These are phyloP conservation scores for Bufotes viridis DNA, from an alignment of 2,797 vertebrate genomes.

Conservation along the genomic window DNA sequence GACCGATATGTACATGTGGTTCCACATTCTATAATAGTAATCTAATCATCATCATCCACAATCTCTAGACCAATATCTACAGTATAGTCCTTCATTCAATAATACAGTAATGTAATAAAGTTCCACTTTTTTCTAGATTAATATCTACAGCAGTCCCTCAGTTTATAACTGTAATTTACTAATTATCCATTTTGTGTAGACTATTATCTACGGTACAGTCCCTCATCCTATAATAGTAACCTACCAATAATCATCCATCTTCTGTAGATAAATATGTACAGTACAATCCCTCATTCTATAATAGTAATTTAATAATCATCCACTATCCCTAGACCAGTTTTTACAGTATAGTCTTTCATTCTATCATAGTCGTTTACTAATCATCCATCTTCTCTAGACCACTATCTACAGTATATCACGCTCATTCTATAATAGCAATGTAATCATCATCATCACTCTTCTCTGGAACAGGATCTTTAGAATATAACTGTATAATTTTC, in stretches of 20 bases:
- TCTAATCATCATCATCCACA: neutral
- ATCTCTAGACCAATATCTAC: neutral
- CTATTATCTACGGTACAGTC: too few relatives aligned
- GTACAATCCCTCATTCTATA: neutral
- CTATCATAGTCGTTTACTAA: neutral
- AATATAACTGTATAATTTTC: neutral
- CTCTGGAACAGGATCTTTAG: neutral
- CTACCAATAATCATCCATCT: neutral
- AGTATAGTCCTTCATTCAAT: neutral
- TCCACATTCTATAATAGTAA: neutral
- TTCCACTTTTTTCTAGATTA: neutral
- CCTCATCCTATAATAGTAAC: too few relatives aligned
- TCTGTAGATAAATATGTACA: neutral
- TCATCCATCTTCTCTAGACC: neutral
- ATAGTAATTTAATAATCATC: neutral
- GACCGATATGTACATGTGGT: too few relatives aligned
- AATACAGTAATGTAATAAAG: neutral
- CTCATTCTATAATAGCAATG: too few relatives aligned
- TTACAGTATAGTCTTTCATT: too few relatives aligned
- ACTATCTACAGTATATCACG: too few relatives aligned
- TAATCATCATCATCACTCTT: neutral
- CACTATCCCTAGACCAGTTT: neutral
- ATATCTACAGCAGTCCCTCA: too few relatives aligned
- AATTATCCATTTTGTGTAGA: too few relatives aligned
- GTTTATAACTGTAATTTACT: too few relatives aligned